A percentile compares a stretch with the other conserved stretches of the same genome.
These are phyloP conservation scores for Lasiurus borealis DNA, from an alignment of 2,113 vertebrate genomes.

Conservation along the genomic window DNA sequence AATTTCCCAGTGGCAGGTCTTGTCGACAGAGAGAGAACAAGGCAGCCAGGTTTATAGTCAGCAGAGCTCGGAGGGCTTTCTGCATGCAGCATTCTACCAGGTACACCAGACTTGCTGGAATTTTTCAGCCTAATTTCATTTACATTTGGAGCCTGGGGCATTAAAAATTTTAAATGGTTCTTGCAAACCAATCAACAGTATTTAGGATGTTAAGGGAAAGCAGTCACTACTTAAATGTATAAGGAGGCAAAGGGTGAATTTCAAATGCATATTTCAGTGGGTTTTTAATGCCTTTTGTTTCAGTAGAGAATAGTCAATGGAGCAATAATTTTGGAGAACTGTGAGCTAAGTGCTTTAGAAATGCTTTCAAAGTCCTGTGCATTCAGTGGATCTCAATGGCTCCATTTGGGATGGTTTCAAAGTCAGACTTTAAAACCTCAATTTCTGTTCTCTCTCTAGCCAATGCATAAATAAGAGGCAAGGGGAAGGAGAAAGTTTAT, in stretches of 20 bases:
- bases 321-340: neutral
- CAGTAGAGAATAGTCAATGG: neutral
- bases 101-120: neutral
- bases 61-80: neutral
- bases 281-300: neutral
- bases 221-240: neutral
- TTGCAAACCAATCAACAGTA: neutral
- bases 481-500: neutral
- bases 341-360: neutral
- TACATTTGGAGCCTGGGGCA: neutral
- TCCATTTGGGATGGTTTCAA: neutral
- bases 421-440: neutral
- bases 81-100: accelerated
- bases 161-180: neutral
- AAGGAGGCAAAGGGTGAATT: neutral
- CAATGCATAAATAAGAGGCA: neutral
- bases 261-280: accelerated
- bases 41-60: accelerated
- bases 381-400: neutral
- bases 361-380: no score
- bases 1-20: neutral
- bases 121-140: slow-evolving; percentile 16
- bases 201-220: neutral
- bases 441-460: neutral
- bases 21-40: accelerated